Base-by-base conservation (phyloP, 2,888 invertebrate genomes). In the Pandemis heparana region DNA sequence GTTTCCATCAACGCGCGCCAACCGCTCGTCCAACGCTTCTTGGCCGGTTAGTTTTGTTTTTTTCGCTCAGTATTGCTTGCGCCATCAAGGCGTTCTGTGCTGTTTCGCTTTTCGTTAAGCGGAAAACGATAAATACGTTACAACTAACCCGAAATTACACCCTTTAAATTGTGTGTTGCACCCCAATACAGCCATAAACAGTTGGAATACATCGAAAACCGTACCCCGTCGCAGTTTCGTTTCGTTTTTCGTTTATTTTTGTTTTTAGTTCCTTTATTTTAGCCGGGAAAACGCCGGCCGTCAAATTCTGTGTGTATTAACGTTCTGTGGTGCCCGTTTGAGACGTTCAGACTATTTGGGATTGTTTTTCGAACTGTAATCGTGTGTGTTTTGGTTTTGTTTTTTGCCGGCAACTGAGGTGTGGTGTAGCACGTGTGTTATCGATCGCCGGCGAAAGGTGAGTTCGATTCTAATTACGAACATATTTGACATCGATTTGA, bases 241-340 rank as follows among this genome's bases (percentile, higher is more conserved):
- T 79, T 43, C 67, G 48, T 68, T 76, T 75, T 72, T 56, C 53
- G 80, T 84, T 82, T 77, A 71, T 83, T 86, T 81, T 83, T 82
- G 81, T 82, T 84, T 87, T 85, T 86, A 75, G 69, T 80, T 78
- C 75, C 75, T 82, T 86, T 86, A 81, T 85, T 91, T 91, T 89
- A 79, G 81, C 89, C 91, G 90, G 90, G 84, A 89, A 92, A 92
- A 91, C 84, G 88, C 92, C 92, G 92, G 92, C 79, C 77, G 78
- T 78, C 76, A 81, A 81, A 83, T 81, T 81, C 79, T 80, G 79
- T 85, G 87, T 81, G 79, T 80, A 80, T 81, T 83, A 82, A 83
- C 83, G 77, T 84, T 80, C 72, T 83, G 88, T 90, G 86, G 23
- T 74, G 78, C 81, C 86, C 81, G 85, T 87, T 76, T 79, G 86